phyloP scores from a whole-genome alignment of 2,113 vertebrate genomes.

The Poicephalus meyeri region DNA sequence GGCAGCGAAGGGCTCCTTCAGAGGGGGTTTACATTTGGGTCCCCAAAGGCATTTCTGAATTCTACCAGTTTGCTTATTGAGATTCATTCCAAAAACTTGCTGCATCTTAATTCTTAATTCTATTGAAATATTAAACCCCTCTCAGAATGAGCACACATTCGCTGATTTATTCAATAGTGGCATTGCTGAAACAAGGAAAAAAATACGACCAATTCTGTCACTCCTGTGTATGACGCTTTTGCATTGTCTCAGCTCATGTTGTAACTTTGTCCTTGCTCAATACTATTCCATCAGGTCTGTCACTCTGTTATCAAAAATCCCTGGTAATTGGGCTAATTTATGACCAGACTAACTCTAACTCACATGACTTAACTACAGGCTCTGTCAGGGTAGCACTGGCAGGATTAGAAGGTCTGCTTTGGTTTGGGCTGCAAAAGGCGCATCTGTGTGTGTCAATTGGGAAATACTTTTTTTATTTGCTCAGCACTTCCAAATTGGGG shows the following conservation, averaged over 20 bases:
- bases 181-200: background rate
- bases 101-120: background rate
- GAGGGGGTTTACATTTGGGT: background rate
- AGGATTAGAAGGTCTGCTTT: background rate
- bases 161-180: background rate
- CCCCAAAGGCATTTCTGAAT: background rate
- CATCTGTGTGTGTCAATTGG: background rate
- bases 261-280: background rate
- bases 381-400: background rate
- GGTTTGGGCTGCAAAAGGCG: background rate
- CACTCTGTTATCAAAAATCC: slow-evolving; percentile 3
- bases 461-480: background rate
- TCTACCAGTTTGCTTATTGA: background rate
- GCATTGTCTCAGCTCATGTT: background rate
- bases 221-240: background rate
- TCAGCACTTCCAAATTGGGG: background rate
- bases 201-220: background rate
- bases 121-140: background rate
- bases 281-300: background rate
- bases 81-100: background rate
- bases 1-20: background rate
- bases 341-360: background rate
- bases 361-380: background rate
- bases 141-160: background rate
- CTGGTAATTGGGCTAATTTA: slow-evolving; percentile 18